Conservation (phyloP, 2,113 vertebrate species). For the Apteryx mantelli region DNA sequence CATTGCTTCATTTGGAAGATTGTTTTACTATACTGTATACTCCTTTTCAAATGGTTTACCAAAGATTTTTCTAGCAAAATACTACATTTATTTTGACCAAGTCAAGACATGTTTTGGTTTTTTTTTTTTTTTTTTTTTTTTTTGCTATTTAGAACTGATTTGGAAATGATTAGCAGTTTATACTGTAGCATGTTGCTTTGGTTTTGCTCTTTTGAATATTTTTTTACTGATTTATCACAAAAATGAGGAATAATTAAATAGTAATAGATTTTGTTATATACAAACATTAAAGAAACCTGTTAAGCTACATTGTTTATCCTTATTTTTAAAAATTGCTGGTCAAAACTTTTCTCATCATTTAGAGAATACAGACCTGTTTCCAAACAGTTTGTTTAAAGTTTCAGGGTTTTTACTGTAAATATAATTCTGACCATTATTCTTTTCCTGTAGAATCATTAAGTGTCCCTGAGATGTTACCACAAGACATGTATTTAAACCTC, state of each 20-base stretch:
- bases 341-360: not conserved
- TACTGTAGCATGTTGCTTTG: not conserved
- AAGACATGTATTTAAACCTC: constrained; percentile 68
- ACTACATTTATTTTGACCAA: not conserved
- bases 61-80: not conserved
- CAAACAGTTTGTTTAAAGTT: not conserved
- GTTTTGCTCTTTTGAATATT: not conserved
- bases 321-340: not conserved
- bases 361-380: not conserved
- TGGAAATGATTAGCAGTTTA: not conserved
- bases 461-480: constrained; percentile 12
- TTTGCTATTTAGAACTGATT: not conserved
- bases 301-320: not conserved
- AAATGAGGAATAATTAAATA: not conserved
- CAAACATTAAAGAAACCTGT: not conserved
- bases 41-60: not conserved
- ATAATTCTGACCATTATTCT: not conserved
- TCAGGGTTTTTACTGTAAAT: not conserved
- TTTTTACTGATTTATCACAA: not conserved
- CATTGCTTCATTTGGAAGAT: not conserved
- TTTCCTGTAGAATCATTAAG: constrained; percentile 37
- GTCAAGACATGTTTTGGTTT: not conserved
- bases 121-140: not conserved
- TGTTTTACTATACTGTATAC: not conserved
- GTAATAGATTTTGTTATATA: not conserved